These are phyloP conservation scores for Sarcophaga variegata DNA, from an alignment of 2,888 invertebrate species.

Conservation along the genomic window DNA sequence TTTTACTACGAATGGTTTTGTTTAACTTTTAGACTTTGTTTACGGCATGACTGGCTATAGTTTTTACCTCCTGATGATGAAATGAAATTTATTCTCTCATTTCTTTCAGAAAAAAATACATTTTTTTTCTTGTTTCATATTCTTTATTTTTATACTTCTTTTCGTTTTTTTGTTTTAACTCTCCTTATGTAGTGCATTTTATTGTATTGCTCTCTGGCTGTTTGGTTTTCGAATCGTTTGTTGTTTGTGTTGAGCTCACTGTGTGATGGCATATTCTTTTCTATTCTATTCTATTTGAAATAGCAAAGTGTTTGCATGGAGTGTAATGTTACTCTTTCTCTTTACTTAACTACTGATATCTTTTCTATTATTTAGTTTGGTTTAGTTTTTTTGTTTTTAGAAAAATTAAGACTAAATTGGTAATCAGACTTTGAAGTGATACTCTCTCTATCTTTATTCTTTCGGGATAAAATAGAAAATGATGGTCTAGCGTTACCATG, in stretches of 20 bases:
- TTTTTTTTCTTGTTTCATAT: constrained; percentile 24
- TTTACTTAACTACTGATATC: not conserved
- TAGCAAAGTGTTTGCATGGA: constrained; percentile 63
- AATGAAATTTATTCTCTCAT: constrained; percentile 23
- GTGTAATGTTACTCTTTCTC: constrained; percentile 36
- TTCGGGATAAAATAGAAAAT: too few relatives aligned
- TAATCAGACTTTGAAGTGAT: not conserved
- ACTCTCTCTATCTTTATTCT: not conserved
- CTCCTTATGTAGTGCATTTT: constrained; percentile 33
- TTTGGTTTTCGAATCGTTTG: constrained; percentile 16
- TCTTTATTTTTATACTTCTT: constrained; percentile 30
- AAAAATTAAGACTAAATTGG: not conserved
- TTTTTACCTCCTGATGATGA: not conserved
- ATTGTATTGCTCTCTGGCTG: not conserved
- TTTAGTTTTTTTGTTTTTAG: constrained; percentile 4
- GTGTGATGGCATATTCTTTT: constrained; percentile 38
- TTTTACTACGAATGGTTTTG: constrained; percentile 15
- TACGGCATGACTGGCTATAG: not conserved
- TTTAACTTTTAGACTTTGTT: constrained; percentile 51
- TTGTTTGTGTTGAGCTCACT: constrained; percentile 11
- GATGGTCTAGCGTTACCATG: too few relatives aligned
- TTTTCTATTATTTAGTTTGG: constrained; percentile 13
- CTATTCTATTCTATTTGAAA: constrained; percentile 55
- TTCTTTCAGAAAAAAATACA: constrained; percentile 37
- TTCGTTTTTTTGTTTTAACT: constrained; percentile 35